Base-by-base conservation (phyloP, 2,113 vertebrate genomes). In the Steatornis caripensis region DNA sequence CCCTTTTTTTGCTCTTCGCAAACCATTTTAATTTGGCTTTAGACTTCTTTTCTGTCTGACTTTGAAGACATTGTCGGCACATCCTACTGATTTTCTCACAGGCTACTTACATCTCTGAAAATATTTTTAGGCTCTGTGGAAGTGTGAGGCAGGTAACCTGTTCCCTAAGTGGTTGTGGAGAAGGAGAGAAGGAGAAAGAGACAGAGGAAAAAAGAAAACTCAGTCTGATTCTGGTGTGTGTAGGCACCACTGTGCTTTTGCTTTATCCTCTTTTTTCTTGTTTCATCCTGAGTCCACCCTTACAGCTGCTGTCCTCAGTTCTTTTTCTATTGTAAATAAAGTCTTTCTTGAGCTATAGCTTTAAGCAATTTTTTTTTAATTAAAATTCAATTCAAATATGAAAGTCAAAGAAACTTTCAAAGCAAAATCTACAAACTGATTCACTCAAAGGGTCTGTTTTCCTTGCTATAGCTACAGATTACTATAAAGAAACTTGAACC, bases 401-500 rank as follows among this genome's bases (percentile, higher is more conserved):
- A 95, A 97, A 92, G 89, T 81, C 84, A 94, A 95, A 97, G 95
- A 95, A 96, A 96, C 94, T 96, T 98, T 92, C 87, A 75, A 96
- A 93, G 89, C 72, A 94, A 93, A 95, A 90, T 95, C 95, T 97
- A 84, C 94, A 95, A 97, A 97, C 91, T 91, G 95, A 97, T 96
- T 97, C 95, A 96, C 93, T 98, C 97, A 97, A 95, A 97, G 87
- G 79, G 84, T 87, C 97, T 97, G 85, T 96, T 97, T 94, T 94
- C 87, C 98, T 98, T 98, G 95, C 98, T 97, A 97, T 95, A 97
- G 98, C 96, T 98, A 98, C 98, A 98, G 98, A 97, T 97, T 98
- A 97, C 95, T 98, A 96, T 96, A 97, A 98, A 98, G 98, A 98
- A 98, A 99, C 98, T 98, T 98, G 98, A 99, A 98, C 98, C 98